Evolutionary conservation across 2,888 invertebrate species (phyloP).

Genomic region (Tetheella fluctuosa): DNA sequence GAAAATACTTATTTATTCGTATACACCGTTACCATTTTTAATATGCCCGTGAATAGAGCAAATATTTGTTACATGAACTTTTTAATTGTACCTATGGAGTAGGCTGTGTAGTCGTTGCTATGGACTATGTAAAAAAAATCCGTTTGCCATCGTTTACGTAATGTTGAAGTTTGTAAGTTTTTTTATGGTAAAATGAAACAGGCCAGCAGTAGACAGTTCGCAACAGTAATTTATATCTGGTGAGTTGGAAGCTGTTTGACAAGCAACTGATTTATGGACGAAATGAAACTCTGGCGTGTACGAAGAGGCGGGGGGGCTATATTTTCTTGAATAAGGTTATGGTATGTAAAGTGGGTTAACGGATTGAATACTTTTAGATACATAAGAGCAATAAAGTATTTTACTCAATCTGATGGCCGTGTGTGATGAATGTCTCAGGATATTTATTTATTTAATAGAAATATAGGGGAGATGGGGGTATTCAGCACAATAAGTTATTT

Average conservation of each 20-base stretch:
- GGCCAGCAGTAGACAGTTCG: conserved; percentile 37
- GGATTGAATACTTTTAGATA: background rate
- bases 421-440: no score
- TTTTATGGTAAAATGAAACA: conserved; percentile 40
- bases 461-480: no score
- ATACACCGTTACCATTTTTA: no score
- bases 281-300: conserved; percentile 24
- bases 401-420: no score
- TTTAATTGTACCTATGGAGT: background rate
- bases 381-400: background rate
- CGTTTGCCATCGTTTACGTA: conserved; percentile 2
- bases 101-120: no score
- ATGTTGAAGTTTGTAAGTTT: conserved; percentile 21
- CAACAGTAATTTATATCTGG: conserved; percentile 66
- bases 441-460: no score
- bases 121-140: background rate
- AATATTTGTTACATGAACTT: no score
- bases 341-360: background rate
- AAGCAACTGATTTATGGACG: conserved; percentile 66
- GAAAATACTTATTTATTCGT: no score
- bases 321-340: conserved; percentile 6
- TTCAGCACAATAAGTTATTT: no score
- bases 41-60: no score
- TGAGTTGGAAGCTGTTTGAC: conserved; percentile 64
- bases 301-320: conserved; percentile 5